A percentile compares a stretch with the other conserved stretches of the same genome.
Evolutionary conservation across 2,113 vertebrate genomes (phyloP).

Genomic region (Sprattus sprattus): DNA sequence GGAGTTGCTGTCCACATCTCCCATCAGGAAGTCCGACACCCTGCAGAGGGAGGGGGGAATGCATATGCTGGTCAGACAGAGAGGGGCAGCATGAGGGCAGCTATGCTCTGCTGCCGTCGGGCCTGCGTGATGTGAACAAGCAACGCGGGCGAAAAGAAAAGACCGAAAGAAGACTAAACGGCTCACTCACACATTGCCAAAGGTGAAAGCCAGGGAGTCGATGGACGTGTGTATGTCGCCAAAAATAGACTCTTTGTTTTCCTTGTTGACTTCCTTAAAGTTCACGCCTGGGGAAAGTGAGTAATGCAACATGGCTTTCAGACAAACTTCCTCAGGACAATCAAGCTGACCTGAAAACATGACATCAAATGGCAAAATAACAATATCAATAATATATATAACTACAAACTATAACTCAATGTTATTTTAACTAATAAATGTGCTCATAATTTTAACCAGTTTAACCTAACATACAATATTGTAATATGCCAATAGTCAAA

Average conservation of each 20-base stretch:
- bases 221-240: conserved; percentile 89
- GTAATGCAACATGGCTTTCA: conserved; percentile 41
- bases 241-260: conserved; percentile 82
- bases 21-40: conserved; percentile 99
- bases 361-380: not conserved
- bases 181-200: conserved; percentile 95
- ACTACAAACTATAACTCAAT: conserved; percentile 49
- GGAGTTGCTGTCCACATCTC: conserved; percentile 92
- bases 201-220: conserved; percentile 93
- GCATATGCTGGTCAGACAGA: not conserved
- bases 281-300: conserved; percentile 78
- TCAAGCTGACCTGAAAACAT: conserved; percentile 35
- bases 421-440: too few relatives aligned
- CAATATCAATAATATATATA: not conserved
- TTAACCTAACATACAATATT: not conserved
- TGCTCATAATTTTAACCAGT: too few relatives aligned
- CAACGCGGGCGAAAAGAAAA: not conserved
- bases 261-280: conserved; percentile 88
- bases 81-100: not conserved
- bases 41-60: conserved; percentile 61
- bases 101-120: not conserved
- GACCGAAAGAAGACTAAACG: not conserved
- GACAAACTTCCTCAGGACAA: conserved; percentile 28
- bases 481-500: not conserved
- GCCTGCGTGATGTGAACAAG: not conserved